Evolutionary conservation across 1,140 invertebrate genomes (phyloP), one percentile per base, ranked within the genome.

Genomic region (Bombus waltoni): DNA sequence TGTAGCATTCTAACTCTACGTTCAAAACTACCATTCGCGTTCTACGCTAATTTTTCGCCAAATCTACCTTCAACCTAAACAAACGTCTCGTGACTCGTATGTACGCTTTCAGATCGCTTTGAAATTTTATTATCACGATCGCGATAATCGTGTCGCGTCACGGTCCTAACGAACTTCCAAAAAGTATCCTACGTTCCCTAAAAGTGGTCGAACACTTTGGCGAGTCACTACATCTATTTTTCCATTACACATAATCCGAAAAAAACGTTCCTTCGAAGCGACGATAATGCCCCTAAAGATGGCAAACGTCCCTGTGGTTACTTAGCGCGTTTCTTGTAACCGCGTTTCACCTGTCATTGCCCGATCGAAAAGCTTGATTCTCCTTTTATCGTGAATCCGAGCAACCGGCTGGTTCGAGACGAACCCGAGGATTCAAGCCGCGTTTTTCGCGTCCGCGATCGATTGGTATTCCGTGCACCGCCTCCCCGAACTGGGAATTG

Each of bases 401-500:
- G 53, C 74, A 47, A 70, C n/a, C 38, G 73, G 77, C 62, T 47
- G n/a, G 57, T 62, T 22, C 42, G 42, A 47, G 68, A 42, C 74
- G 81, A 68, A 70, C 38, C 44, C 25, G 62, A 32, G 73, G 82
- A 83, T 83, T 78, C 75, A 57, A 83, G 74, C 74, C 65, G 74
- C 74, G 82, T 83, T 83, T 83, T 83, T 83, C 82, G 62, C 82
- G 65, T 70, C 44, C 82, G 38, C 38, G 82, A 68, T 38, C 44
- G 28, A 83, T 83, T 83, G 82, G 65, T 83, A 83, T 83, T 83
- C 82, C 74, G 42, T 38, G n/a, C 82, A 47, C 15, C 65, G 25
- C 47, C 75, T 70, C 74, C 82, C 82, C 62, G 74, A 78, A 77
- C 82, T 78, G 82, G 82, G 82, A 83, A 83, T 83, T 83, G 82